Evolutionary conservation across 2,113 vertebrate species (phyloP), one percentile per base, ranked within the genome.

Genomic region (Pristiophorus japonicus): DNA sequence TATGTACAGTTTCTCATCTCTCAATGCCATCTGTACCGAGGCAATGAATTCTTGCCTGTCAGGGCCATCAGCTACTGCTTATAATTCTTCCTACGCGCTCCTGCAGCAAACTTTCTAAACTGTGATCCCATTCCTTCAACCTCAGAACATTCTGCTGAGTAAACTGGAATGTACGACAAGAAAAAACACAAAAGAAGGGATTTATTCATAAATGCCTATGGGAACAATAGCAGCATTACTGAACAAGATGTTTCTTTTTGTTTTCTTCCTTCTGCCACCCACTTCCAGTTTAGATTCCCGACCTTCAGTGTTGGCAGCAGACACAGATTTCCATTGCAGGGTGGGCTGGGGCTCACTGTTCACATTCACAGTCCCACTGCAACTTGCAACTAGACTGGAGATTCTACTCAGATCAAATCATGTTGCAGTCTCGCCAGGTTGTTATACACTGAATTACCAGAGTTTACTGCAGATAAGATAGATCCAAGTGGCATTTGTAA

Each of bases 191-290:
- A 92, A 62, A 70, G 78, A 94, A 84, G 66, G 87, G 45, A 96
- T 96, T 95, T 84, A 70, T 96, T 96, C 95, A 96, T 73, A 51
- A 96, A 88, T 84, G 70, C 59, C 78, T 38, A 63, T 45, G 51
- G 55, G 95, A 97, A 97, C 97, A 97, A 97, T 90, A 97, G 96
- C 94, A 96, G 92, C 95, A 96, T 96, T 97, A 84, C 96, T 92
- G 96, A 96, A 95, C 0, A 8, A 6, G 10, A 95, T 95, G 5
- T 34, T 94, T 73, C 27, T 73, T 62, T 91, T 90, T 5, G 0
- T 90, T 95, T 67, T 96, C 84, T 96, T 85, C 95, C 38, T 70
- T 96, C 95, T 96, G 95, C 96, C 96, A 51, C 96, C 96, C 96
- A 96, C 96, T 96, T 96, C 96, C 95, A 95, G 95, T 95, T 95